Evolutionary conservation across 2,888 invertebrate species (phyloP).

Genomic region (Trissolcus brochymenae): DNA sequence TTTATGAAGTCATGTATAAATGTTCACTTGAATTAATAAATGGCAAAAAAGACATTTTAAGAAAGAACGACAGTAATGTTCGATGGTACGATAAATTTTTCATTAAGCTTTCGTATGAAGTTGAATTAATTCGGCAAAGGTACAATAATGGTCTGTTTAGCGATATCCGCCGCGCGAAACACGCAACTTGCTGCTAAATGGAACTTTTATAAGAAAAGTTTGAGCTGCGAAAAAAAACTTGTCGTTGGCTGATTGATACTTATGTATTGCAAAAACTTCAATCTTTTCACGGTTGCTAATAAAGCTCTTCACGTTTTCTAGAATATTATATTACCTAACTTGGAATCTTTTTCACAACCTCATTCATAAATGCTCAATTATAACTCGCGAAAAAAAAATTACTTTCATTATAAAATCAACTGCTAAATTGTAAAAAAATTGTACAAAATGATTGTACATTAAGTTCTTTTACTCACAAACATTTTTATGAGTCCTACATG

Average conservation of each 20-base stretch:
- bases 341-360: too few relatives aligned
- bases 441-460: too few relatives aligned
- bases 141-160: slow-evolving; percentile 2
- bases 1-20: too few relatives aligned
- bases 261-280: background rate
- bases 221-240: slow-evolving; percentile 28
- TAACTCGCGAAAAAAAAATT: too few relatives aligned
- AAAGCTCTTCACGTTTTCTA: too few relatives aligned
- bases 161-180: background rate
- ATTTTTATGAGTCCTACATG: slow-evolving; percentile 2
- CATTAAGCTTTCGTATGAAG: slow-evolving; percentile 11
- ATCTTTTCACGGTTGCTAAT: background rate
- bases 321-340: too few relatives aligned
- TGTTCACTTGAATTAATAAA: too few relatives aligned
- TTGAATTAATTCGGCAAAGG: slow-evolving; percentile 12
- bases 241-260: slow-evolving; percentile 7
- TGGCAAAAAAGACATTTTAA: background rate
- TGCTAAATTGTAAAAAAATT: too few relatives aligned
- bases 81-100: slow-evolving; percentile 11
- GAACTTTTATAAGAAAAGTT: slow-evolving; percentile 64
- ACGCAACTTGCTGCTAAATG: slow-evolving; percentile 27
- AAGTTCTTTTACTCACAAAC: background rate
- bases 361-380: too few relatives aligned
- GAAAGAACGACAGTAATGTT: background rate
- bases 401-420: too few relatives aligned